Evolutionary conservation across 2,888 invertebrate genomes (phyloP), one percentile per base, ranked within the genome.

Genomic region (Orthonevra nobilis): DNA sequence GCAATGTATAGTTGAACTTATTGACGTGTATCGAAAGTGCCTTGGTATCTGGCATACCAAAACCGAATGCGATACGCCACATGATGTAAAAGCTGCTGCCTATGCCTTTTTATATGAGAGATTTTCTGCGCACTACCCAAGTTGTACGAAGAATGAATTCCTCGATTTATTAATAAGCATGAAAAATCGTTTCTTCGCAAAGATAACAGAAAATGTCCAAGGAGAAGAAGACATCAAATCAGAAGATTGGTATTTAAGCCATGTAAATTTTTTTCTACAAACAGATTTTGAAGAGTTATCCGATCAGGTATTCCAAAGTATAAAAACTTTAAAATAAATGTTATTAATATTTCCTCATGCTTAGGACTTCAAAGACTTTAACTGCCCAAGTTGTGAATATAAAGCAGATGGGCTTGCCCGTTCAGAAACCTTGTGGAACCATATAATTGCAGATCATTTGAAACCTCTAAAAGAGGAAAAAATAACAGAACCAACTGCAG

Each of bases 21-120:
- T 63, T 2, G 40, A 32, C 26, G 40, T 30, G 30, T 63, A 50
- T 30, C 48, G 50, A 2, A 48, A 63, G 32, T 63, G 38, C 26
- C n/a, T 63, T 14, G 40, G 48, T 0, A 9, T 63, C 4, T 63
- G 63, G 63, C 50, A 63, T 10, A 40, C 1, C 2, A 38, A 30
- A 50, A 50, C 63, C 1, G 38, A 28, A 1, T 5, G 12, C 1
- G 14, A 9, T 7, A 50, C 28, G 5, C 15, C 63, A 15, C 1
- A 19, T 5, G 9, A 9, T 7, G 17, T 50, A 3, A 50, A 40
- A n/a, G n/a, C 14, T n/a, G 30, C 12, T 6, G 7, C 15, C 1
- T 12, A 40, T 6, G 26, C 14, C 19, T 20, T 38, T 30, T 5
- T 63, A 2, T n/a, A 40, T 5, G 17, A 19, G 14, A 63, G 14